phyloP scores from a whole-genome alignment of 2,113 vertebrate genomes.

The Spea bombifrons region DNA sequence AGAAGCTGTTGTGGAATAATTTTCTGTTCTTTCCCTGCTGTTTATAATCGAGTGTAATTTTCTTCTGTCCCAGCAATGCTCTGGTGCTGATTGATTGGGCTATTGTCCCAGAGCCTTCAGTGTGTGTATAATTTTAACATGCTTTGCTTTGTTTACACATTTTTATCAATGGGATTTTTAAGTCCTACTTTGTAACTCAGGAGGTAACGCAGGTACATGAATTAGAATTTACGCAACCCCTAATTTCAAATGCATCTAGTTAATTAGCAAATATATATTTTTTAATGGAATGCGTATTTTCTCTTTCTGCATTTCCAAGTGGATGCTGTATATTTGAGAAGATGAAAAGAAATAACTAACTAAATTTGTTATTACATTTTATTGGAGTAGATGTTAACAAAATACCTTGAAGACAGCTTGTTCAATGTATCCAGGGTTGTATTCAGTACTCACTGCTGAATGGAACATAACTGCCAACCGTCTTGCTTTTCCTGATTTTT shows the following conservation, averaged over 20 bases:
- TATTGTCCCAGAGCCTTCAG: conserved; percentile 22
- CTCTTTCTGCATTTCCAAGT: too few species aligned
- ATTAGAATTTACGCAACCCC: neutral
- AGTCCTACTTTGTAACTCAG: neutral
- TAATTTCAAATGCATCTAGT: neutral
- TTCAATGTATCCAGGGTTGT: too few species aligned
- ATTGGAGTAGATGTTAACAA: too few species aligned
- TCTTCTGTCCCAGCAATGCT: conserved; percentile 7
- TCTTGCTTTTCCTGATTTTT: too few species aligned
- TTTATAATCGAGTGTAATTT: conserved; percentile 41
- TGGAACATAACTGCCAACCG: too few species aligned
- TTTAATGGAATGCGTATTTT: too few species aligned
- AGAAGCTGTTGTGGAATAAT: neutral
- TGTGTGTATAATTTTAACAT: conserved; percentile 35
- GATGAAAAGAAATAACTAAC: too few species aligned
- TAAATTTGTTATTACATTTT: too few species aligned
- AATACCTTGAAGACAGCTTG: too few species aligned
- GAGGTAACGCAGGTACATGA: conserved; percentile 10
- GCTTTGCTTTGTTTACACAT: neutral
- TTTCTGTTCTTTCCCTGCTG: conserved; percentile 19
- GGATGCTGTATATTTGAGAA: too few species aligned
- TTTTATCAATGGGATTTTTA: conserved; percentile 17
- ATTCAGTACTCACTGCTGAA: too few species aligned
- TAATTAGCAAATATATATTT: conserved; percentile 10
- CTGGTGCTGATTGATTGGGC: conserved; percentile 34